phyloP scores from a whole-genome alignment of 2,797 vertebrate species.

The Choloepus didactylus region DNA sequence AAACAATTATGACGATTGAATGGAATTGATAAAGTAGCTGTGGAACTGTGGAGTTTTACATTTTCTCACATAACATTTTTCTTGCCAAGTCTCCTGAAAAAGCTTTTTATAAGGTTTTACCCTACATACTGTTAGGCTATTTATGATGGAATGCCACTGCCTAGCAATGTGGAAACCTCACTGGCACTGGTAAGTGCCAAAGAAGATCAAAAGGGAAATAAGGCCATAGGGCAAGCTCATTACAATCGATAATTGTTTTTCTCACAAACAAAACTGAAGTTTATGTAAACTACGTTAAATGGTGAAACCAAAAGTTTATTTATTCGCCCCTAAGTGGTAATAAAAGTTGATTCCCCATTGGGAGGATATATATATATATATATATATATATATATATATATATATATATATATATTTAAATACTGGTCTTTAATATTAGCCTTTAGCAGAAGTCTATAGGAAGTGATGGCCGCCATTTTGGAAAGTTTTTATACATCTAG shows the following conservation, averaged over 20 bases:
- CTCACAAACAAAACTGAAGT: slow-evolving; percentile 62
- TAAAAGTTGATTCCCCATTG: slow-evolving; percentile 18
- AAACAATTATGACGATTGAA: slow-evolving; percentile 43
- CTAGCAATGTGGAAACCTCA: not conserved
- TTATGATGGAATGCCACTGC: slow-evolving; percentile 33
- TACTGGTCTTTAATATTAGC: slow-evolving; percentile 34
- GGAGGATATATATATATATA: not conserved
- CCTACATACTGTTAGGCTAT: not conserved
- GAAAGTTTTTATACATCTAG: not conserved
- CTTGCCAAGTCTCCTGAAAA: slow-evolving; percentile 51
- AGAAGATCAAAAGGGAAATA: not conserved
- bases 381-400: not conserved
- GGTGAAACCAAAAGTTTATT: not conserved
- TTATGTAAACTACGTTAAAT: slow-evolving; percentile 36
- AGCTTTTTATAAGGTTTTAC: slow-evolving; percentile 12
- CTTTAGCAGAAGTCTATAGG: slow-evolving; percentile 39
- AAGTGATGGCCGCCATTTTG: not conserved
- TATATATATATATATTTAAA: not conserved
- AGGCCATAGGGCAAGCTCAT: not conserved
- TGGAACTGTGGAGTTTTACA: slow-evolving; percentile 14
- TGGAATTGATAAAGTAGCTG: slow-evolving; percentile 31
- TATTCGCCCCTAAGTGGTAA: slow-evolving; percentile 18
- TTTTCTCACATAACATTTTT: slow-evolving; percentile 39
- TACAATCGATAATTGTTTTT: slow-evolving; percentile 24
- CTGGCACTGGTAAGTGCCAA: not conserved